Evolutionary conservation across 2,888 invertebrate species (phyloP), one percentile per base, ranked within the genome.

Genomic region (Machimus atricapillus): DNA sequence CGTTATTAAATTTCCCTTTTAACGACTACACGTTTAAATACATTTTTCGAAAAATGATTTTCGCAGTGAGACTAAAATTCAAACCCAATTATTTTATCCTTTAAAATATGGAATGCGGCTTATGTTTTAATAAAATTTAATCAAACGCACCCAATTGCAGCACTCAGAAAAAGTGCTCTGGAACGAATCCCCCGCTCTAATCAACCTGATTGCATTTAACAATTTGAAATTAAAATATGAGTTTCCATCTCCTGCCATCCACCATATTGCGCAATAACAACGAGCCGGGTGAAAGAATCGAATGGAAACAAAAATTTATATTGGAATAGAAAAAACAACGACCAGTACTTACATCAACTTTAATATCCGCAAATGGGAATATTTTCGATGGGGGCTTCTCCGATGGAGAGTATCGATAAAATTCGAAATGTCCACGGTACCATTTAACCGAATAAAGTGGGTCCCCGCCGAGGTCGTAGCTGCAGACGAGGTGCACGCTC

Each of bases 391-490:
- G 94, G 0, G 95, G 95, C 87, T 93, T 93, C 90, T 95, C 95
- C 14, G 94, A 95, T 0, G 95, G 95, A 23, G 95, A 94, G 90
- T 94, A 95, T 89, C 95, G 93, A 91, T 95, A 95, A 93, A 95
- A 95, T 92, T 95, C 95, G 91, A 95, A 94, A 89, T 94, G 93
- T 77, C 95, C 95, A 89, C 95, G 93, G 92, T 95, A 95, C 94
- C 95, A 95, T 91, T 95, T 95, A 88, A 95, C 95, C 77, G 95
- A 94, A 92, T 95, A 95, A 14, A 95, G 93, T 0, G 95, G 95
- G 14, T 95, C 95, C n/a, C 94, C 95, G 6, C 95, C 94, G 89
- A 95, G 92, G 90, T 95, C 94, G 91, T 95, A 95, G 52, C 94
- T 92, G 90, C 95, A 95, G 46, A 94, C 94, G 37, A 95, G 91